A percentile compares a stretch with the other conserved stretches of the same genome.
These are phyloP conservation scores for Oasisia sp. DNA, from an alignment of 2,888 invertebrate species.

Conservation along the genomic window DNA sequence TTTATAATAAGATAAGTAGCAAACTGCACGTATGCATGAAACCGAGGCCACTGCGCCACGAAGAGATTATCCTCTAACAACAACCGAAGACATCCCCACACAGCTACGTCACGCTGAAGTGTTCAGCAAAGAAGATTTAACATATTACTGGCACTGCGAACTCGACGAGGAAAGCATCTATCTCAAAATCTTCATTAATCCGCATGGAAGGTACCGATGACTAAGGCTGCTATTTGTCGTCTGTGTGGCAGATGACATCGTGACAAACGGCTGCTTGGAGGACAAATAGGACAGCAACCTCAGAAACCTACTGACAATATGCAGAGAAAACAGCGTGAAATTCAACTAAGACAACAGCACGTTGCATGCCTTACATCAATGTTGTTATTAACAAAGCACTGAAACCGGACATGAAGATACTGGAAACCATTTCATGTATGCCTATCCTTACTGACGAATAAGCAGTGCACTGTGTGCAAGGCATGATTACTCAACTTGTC, in stretches of 20 bases:
- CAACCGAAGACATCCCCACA: slow-evolving; percentile 41
- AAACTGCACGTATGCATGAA: slow-evolving; percentile 13
- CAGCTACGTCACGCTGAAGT: slow-evolving; percentile 41
- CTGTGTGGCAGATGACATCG: too few species aligned
- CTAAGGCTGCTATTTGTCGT: too few species aligned
- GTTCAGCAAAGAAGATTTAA: slow-evolving; percentile 39
- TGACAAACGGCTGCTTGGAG: background rate
- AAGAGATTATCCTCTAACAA: background rate
- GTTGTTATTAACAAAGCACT: slow-evolving; percentile 38
- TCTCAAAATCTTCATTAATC: slow-evolving; percentile 44
- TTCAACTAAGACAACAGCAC: slow-evolving; percentile 35
- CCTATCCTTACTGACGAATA: too few species aligned
- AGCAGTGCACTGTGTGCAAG: too few species aligned
- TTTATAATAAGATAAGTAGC: background rate
- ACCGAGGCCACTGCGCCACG: background rate
- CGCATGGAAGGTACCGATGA: slow-evolving; percentile 33
- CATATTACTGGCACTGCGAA: slow-evolving; percentile 40
- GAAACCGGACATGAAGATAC: slow-evolving; percentile 32
- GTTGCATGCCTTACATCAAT: slow-evolving; percentile 39
- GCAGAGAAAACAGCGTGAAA: slow-evolving; percentile 30
- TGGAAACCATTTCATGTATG: too few species aligned
- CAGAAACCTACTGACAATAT: slow-evolving; percentile 32
- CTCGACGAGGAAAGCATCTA: slow-evolving; percentile 40
- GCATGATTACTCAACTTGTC: too few species aligned
- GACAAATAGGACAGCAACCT: slow-evolving; percentile 39